A percentile compares a stretch with the other conserved stretches of the same genome.
Evolutionary conservation across 2,888 invertebrate genomes (phyloP).

Genomic region (Hirtodrosophila duncani): DNA sequence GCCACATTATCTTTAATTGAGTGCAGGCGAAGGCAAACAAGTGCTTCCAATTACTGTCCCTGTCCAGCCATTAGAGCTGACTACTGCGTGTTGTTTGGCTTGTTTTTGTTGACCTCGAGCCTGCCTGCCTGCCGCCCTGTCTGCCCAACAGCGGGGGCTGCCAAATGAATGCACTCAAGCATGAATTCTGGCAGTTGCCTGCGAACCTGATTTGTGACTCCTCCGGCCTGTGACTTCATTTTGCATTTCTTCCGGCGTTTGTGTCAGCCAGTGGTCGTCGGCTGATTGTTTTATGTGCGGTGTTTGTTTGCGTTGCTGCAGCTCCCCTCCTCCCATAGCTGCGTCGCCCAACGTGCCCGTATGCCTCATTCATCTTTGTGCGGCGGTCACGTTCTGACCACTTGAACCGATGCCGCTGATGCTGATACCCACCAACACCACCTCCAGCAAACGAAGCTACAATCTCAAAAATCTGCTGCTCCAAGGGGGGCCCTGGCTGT

Average conservation of each 20-base stretch:
- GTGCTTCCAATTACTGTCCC: conserved; percentile 34
- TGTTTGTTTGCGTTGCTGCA: conserved; percentile 35
- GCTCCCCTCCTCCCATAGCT: neutral
- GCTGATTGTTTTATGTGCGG: conserved; percentile 75
- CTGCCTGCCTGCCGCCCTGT: neutral
- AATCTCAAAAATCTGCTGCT: no score
- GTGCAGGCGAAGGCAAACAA: no score
- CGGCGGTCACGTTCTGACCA: conserved; percentile 58
- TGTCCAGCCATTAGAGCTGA: no score
- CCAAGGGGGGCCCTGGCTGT: no score
- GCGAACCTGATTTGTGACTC: neutral
- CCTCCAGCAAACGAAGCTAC: conserved; percentile 5
- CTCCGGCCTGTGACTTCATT: conserved; percentile 47
- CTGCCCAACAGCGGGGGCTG: neutral
- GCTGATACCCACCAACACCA: conserved; percentile 22
- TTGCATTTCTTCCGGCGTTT: conserved; percentile 55
- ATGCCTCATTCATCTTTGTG: conserved; percentile 63
- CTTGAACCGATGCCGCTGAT: conserved; percentile 53
- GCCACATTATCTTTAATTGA: conserved; percentile 34
- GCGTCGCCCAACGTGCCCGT: conserved; percentile 3
- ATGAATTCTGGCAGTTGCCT: conserved; percentile 29
- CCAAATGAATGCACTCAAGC: conserved; percentile 29
- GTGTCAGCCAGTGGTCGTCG: conserved; percentile 68
- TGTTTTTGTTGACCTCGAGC: no score
- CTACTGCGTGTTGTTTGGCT: no score